phyloP scores from a whole-genome alignment of 2,888 invertebrate genomes.

The Drepanosiphum platanoidis region DNA sequence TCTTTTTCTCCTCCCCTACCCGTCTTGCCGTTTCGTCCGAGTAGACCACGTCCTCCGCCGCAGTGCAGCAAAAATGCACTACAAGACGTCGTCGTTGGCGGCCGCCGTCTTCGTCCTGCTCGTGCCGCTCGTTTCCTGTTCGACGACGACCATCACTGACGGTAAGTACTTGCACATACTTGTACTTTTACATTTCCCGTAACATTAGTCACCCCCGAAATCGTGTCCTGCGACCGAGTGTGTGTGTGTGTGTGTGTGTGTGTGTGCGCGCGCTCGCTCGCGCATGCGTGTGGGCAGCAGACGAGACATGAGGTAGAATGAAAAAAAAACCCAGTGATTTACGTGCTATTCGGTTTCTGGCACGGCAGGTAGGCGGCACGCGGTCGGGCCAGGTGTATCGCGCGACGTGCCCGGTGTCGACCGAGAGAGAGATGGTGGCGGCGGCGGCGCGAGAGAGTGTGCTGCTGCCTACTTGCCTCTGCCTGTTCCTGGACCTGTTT shows the following conservation, averaged over 20 bases:
- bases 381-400: background rate
- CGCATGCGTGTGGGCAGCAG: background rate
- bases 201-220: background rate
- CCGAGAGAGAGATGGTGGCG: background rate
- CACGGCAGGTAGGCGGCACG: background rate
- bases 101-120: conserved; percentile 9
- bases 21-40: background rate
- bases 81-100: conserved; percentile 16
- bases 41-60: background rate
- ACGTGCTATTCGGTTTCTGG: background rate
- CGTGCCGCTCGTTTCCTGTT: conserved; percentile 19
- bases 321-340: conserved; percentile 45
- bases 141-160: background rate
- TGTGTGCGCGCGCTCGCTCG: too few relatives aligned
- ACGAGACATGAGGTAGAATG: background rate
- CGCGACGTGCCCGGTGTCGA: background rate
- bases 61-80: conserved; percentile 27
- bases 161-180: too few relatives aligned
- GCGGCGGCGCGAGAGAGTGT: background rate
- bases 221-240: background rate
- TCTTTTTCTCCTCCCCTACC: background rate
- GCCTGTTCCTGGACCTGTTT: background rate
- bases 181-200: too few relatives aligned
- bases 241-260: too few relatives aligned
- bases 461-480: background rate